phyloP scores from a whole-genome alignment of 1,140 invertebrate genomes.

The Drosophila sturtevanti region DNA sequence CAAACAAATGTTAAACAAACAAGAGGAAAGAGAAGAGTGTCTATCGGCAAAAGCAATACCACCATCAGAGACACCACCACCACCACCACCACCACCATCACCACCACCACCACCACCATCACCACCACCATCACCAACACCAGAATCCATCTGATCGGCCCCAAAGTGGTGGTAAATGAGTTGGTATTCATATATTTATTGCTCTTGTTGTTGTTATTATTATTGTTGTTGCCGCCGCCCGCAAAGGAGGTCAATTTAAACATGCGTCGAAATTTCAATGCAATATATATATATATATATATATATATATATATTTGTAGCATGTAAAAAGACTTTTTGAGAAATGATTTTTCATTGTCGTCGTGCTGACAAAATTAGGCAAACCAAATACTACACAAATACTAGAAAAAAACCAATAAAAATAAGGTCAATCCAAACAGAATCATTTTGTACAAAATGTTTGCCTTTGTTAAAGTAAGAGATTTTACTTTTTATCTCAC shows the following conservation, averaged over 20 bases:
- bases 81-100: too few relatives aligned
- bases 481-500: background rate
- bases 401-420: background rate
- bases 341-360: background rate
- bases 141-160: background rate
- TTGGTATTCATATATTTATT: slow-evolving; percentile 19
- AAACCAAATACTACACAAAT: too few relatives aligned
- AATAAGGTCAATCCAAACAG: background rate
- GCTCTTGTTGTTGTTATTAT: background rate
- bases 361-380: background rate
- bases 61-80: too few relatives aligned
- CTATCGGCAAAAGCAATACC: too few relatives aligned
- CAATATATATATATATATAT: background rate
- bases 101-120: too few relatives aligned
- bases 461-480: background rate
- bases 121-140: too few relatives aligned
- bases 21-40: background rate
- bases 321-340: background rate
- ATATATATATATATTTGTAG: background rate
- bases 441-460: slow-evolving; percentile 5
- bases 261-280: slow-evolving; percentile 22
- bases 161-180: slow-evolving; percentile 35
- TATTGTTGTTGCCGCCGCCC: slow-evolving; percentile 10
- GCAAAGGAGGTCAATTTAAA: slow-evolving; percentile 46
- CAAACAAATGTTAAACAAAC: slow-evolving; percentile 44